phyloP scores from a whole-genome alignment of 2,113 vertebrate genomes.

The Crotalus helleri region DNA sequence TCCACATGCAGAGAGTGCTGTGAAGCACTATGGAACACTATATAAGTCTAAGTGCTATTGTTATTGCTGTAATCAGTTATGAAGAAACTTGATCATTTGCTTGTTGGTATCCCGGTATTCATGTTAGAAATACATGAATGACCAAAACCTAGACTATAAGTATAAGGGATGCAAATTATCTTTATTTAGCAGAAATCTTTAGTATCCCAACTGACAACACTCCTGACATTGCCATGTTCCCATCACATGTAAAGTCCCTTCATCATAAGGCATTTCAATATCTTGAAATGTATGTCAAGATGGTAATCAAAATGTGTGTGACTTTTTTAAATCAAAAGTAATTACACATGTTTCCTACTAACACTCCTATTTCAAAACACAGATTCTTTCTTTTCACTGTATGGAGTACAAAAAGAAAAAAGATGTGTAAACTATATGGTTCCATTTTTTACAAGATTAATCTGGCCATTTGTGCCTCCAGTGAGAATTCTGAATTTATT shows the following conservation, averaged over 20 bases:
- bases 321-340: neutral
- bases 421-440: neutral
- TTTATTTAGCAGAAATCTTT: neutral
- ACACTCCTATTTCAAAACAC: neutral
- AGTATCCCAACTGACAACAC: neutral
- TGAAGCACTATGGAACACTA: neutral
- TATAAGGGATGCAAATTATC: neutral
- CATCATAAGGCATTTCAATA: neutral
- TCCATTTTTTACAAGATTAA: neutral
- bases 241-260: neutral
- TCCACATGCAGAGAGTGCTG: neutral
- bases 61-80: neutral
- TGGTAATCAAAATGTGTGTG: neutral
- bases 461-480: neutral
- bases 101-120: neutral
- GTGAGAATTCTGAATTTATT: neutral
- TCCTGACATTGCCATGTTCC: neutral
- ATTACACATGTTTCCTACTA: neutral
- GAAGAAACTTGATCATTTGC: neutral
- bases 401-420: neutral
- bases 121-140: neutral
- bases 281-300: neutral
- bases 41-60: neutral
- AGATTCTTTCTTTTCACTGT: neutral
- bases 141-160: neutral